Base-by-base conservation (phyloP, 1,140 invertebrate species). In the Drosophila serrata region DNA sequence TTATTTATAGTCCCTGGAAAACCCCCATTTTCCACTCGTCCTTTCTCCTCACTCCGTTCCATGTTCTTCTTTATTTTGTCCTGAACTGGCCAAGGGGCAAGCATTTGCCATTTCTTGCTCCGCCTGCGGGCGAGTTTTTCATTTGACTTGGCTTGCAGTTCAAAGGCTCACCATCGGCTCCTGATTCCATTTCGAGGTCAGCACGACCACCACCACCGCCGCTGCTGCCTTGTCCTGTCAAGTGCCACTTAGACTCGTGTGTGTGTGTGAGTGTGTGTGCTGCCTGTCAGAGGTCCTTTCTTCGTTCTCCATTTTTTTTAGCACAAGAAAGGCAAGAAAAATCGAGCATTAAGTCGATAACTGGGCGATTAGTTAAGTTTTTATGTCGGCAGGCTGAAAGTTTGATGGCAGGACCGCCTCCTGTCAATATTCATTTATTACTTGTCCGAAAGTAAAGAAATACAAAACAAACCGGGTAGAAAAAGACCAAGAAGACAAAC, bases 391-490 rank as follows among this genome's bases (percentile, higher is more conserved):
- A 88, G 84, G 60, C 76, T 63, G 67, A 43, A 61, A 57, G 56
- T 58, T 57, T 51, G 55, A 73, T 62, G 55, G 39, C 45, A 63
- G 75, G 48, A 48, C 72, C 81, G 31, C 65, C 67, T 53, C 70
- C 82, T 87, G 82, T 87, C 82, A 87, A 87, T 88, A 87, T 88
- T 87, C 84, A 88, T 87, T 87, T 88, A 87, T 87, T 80, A 82
- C 75, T 87, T 80, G 74, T 79, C 81, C 19, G 19, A 62, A 75
- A 65, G 51, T 29, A 59, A 72, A 40, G 53, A 72, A 75, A 76
- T 39, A 57, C 43, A 42, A 42, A 76, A 35, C 46, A 76, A 64
- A 39, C 56, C 40, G 42, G 39, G 22, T 12, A 13, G 31, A 24
- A 31, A 22, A 67, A 40, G 29, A 48, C 35, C 27, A 56, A 29